Evolutionary conservation across 2,888 invertebrate genomes (phyloP), one percentile per base, ranked within the genome.

Genomic region (Zaprionus bogoriensis): DNA sequence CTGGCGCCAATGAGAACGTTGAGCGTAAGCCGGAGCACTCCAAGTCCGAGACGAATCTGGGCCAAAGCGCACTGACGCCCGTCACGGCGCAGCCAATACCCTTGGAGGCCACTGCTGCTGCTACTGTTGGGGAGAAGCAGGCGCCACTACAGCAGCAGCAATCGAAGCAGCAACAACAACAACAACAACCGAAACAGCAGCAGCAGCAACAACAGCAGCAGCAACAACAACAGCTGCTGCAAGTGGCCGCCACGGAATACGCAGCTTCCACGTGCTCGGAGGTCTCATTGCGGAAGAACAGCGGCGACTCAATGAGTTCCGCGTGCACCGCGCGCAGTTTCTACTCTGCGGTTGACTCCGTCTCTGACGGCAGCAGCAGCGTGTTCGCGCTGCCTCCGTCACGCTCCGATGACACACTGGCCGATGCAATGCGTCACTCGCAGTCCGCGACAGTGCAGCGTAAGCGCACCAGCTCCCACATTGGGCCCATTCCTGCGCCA

Each of bases 381-480:
- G 73, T 87, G 4, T 88, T 90, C 19, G 92, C 95, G 27, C 90
- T 96, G 47, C 95, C 95, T 3, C 95, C 96, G 0, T 96, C 96
- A 0, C 93, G 95, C 46, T 96, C 96, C 67, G 96, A 96, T 87
- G 96, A 96, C 81, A 95, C 95, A 0, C 90, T 96, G 4, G 92
- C 87, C 74, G 91, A 69, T 76, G 84, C 70, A 48, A 77, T 77
- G 54, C 93, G 93, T 45, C 92, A 92, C 39, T 91, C 90, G 50
- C 92, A 93, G 65, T 92, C 93, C 2, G 93, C 93, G 69, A 93
- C 91, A 60, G 92, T 94, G 0, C 87, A 87, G 41, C 82, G 88
- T 17, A 86, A 94, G 92, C 82, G 92, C 92, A 53, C 95, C 93
- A 3, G 94, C 94, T 9, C 93, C 93, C 44, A 88, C 27, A 81